Conservation (phyloP, 2,113 vertebrate genomes). For the Panthera leo region DNA sequence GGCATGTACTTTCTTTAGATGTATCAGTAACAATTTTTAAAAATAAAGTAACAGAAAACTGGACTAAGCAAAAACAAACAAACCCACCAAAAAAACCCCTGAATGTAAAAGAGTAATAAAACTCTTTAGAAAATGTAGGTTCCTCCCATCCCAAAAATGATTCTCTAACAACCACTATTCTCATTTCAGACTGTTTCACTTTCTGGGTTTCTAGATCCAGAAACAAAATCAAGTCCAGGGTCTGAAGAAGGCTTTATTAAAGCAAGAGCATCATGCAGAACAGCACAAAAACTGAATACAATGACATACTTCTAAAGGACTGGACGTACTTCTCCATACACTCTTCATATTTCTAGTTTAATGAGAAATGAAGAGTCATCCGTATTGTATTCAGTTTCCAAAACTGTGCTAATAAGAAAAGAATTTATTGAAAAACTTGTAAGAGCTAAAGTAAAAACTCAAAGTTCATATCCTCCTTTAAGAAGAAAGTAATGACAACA, state of each 20-base stretch:
- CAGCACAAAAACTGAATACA: neutral
- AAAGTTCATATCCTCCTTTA: constrained; percentile 21
- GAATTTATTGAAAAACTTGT: neutral
- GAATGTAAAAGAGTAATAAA: neutral
- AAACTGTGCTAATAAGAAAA: neutral
- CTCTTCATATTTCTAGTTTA: neutral
- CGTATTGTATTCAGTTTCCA: neutral
- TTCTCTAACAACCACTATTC: neutral
- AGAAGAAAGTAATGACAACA: neutral
- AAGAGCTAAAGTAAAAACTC: neutral
- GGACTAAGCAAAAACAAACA: neutral
- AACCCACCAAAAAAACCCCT: neutral
- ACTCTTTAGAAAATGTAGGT: neutral
- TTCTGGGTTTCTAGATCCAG: neutral
- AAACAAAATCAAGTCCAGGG: neutral
- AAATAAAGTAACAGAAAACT: neutral
- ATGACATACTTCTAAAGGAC: neutral
- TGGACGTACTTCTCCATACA: no score
- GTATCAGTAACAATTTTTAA: neutral
- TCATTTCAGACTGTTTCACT: neutral
- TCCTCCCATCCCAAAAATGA: neutral
- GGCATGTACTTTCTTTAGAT: neutral
- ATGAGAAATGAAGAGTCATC: neutral
- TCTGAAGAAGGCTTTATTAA: neutral
- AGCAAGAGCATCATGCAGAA: neutral